Percentiles rank a stretch among this genome's conserved stretches.
Evolutionary conservation across 1,140 invertebrate genomes (phyloP).

Genomic region (Homarus americanus): DNA sequence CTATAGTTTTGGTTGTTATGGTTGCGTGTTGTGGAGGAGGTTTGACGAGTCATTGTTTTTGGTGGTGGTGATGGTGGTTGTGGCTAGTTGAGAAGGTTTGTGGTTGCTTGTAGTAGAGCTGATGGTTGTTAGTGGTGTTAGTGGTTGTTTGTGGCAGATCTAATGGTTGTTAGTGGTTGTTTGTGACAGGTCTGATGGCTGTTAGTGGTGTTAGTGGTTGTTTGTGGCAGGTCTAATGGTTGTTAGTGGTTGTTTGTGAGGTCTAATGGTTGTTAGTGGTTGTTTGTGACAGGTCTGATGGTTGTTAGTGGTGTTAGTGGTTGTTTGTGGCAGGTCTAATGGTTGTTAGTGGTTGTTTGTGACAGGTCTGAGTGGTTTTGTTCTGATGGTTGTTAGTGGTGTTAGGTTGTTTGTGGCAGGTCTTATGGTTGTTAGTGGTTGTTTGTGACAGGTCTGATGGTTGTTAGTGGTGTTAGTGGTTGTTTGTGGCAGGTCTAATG

Average conservation of each 20-base stretch:
- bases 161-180: not conserved
- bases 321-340: not conserved
- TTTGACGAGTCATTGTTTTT: too few relatives aligned
- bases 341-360: not conserved
- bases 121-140: not conserved
- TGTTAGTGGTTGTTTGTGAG: not conserved
- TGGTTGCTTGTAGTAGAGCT: not conserved
- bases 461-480: not conserved
- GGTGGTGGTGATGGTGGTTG: not conserved
- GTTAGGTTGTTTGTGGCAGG: not conserved
- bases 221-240: not conserved
- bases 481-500: not conserved
- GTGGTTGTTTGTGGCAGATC: not conserved
- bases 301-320: not conserved
- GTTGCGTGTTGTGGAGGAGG: too few relatives aligned
- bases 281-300: not conserved
- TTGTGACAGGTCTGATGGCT: not conserved
- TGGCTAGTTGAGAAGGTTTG: too few relatives aligned
- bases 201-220: not conserved
- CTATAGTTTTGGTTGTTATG: too few relatives aligned
- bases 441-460: not conserved
- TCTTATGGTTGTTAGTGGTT: not conserved
- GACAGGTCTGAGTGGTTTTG: not conserved
- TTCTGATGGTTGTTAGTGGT: not conserved
- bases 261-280: not conserved